phyloP scores from a whole-genome alignment of 2,113 vertebrate genomes.

The Ceratotherium simum region DNA sequence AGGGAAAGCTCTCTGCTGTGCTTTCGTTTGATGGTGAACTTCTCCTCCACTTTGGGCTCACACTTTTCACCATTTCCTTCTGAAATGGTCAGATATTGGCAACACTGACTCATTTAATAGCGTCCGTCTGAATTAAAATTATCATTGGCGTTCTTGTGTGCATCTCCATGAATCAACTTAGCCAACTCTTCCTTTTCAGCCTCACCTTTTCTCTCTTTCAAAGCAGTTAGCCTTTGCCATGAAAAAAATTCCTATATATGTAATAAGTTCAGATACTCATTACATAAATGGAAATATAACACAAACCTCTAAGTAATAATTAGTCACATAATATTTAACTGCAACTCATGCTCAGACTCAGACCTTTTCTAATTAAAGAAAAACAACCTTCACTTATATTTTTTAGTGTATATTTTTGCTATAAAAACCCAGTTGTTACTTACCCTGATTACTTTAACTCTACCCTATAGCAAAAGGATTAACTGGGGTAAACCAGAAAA shows the following conservation, averaged over 20 bases:
- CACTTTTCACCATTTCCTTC: fast-evolving
- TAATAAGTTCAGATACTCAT: not conserved
- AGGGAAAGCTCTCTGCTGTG: not conserved
- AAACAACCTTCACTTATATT: not conserved
- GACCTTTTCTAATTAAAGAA: not conserved
- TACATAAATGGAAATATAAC: not conserved
- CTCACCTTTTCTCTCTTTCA: not conserved
- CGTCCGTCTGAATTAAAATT: not conserved
- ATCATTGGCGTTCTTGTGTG: not conserved
- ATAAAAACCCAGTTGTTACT: not conserved
- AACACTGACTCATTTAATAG: not conserved
- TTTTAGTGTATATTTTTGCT: not conserved
- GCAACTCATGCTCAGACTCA: not conserved
- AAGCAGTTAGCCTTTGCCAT: not conserved
- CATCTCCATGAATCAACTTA: not conserved
- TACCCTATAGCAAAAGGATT: not conserved
- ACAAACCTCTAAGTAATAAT: not conserved
- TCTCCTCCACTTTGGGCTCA: not conserved
- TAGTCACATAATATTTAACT: not conserved
- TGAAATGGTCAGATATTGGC: not conserved
- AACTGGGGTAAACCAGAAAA: not conserved
- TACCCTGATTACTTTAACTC: not conserved
- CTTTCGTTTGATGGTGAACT: not conserved
- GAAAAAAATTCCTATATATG: not conserved
- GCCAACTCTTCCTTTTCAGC: not conserved